These are phyloP conservation scores for Polyodon spathula DNA, from an alignment of 2,113 vertebrate genomes.

Conservation along the genomic window DNA sequence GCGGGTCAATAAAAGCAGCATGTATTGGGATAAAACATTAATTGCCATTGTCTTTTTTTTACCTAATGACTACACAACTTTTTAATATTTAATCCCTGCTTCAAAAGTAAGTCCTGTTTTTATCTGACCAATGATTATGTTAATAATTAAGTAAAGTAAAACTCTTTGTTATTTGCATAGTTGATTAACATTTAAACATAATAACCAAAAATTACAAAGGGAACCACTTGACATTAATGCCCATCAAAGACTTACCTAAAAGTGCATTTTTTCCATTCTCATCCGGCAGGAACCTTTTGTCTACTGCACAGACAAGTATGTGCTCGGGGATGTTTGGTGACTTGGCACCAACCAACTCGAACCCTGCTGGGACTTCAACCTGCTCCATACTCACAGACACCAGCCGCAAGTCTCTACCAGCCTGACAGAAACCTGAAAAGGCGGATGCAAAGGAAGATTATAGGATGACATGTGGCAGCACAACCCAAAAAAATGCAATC, in stretches of 20 bases:
- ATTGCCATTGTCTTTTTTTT: too few species aligned
- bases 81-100: too few species aligned
- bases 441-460: background rate
- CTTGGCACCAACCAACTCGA: slow-evolving; percentile 92
- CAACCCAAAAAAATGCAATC: too few species aligned
- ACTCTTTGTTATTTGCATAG: too few species aligned
- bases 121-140: too few species aligned
- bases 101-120: too few species aligned
- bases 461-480: too few species aligned
- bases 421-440: slow-evolving; percentile 87
- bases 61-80: too few species aligned
- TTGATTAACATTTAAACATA: background rate
- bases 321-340: slow-evolving; percentile 89
- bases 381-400: slow-evolving; percentile 82
- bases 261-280: slow-evolving; percentile 99
- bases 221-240: too few species aligned
- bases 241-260: slow-evolving; percentile 75
- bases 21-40: too few species aligned
- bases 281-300: slow-evolving; percentile 91
- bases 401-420: slow-evolving; percentile 92
- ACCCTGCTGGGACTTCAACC: slow-evolving; percentile 83
- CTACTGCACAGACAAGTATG: slow-evolving; percentile 91
- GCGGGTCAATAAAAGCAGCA: too few species aligned
- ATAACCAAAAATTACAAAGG: background rate
- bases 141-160: too few species aligned